Base-by-base conservation (phyloP, 2,113 vertebrate species). In the Cyphomyrus plagiostoma region DNA sequence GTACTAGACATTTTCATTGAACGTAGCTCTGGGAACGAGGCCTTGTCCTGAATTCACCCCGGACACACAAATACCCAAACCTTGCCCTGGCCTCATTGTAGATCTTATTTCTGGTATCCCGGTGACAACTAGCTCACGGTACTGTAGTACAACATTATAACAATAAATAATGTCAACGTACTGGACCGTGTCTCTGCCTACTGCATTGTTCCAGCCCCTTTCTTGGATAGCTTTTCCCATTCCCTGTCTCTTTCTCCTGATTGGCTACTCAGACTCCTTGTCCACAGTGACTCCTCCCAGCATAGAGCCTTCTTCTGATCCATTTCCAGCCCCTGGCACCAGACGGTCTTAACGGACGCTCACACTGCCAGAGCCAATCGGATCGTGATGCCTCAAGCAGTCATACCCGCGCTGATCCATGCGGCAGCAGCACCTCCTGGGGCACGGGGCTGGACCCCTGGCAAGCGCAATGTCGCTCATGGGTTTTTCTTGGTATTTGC, bases 401-500 rank as follows among this genome's bases (percentile, higher is more conserved):
- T 86, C 23, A 1, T 56, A 17, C 91, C 91, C 90, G 91, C 91
- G 92, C 90, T 94, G 93, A 94, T 50, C 49, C 77, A 84, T 56
- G 48, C n/a, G 2, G 92, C 93, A 90, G 91, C 85, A 74, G 89
- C 84, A 93, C 92, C 94, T 66, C 92, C 95, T 92, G 93, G 92
- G 89, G 92, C 90, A 91, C 90, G 91, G 87, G 92, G 82, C 46
- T 52, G 88, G 30, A 48, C 50, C 42, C 87, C 90, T 90, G 90
- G 93, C 93, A 95, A 90, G 93, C 90, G 0, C 92, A 92, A 94
- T 95, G 92, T 90, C 91, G 95, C 88, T 58, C 80, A 92, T 46
- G 93, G 94, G 90, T 93, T 95, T 96, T 95, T 95, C 94, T 95
- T 91, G 50, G 93, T 95, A 94, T 94, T 94, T 94, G 95, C 94